Evolutionary conservation across 1,140 invertebrate species (phyloP).

Genomic region (Neotoxoptera formosana): DNA sequence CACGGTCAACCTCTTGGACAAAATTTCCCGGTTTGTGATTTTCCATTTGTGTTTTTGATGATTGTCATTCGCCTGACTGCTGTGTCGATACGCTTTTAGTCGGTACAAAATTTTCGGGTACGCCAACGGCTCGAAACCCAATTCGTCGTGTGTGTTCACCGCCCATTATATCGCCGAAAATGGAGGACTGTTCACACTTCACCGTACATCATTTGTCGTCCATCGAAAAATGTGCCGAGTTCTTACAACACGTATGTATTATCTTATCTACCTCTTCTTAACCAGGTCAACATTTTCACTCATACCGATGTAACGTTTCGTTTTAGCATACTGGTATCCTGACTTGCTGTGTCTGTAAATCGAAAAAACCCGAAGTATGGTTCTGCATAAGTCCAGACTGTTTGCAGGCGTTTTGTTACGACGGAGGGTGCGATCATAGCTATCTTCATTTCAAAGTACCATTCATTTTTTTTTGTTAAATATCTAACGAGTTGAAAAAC

Average conservation of each 20-base stretch:
- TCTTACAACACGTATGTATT: conserved; percentile 46
- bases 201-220: conserved; percentile 39
- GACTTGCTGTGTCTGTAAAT: conserved; percentile 71
- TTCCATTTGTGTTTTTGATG: background rate
- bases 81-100: background rate
- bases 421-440: conserved; percentile 80
- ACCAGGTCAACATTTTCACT: background rate
- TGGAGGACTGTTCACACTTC: conserved; percentile 53
- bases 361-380: conserved; percentile 79
- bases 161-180: background rate
- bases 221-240: conserved; percentile 48
- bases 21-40: conserved; percentile 13
- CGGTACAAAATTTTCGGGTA: background rate
- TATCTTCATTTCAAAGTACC: conserved; percentile 74
- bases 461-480: conserved; percentile 19
- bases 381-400: conserved; percentile 81
- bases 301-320: background rate
- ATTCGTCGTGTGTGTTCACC: background rate
- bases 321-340: conserved; percentile 9
- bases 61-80: background rate
- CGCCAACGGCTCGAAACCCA: background rate
- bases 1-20: background rate
- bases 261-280: background rate
- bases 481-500: background rate
- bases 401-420: conserved; percentile 80